Base-by-base conservation (phyloP, 2,888 invertebrate species). In the Lycaena phlaeas region DNA sequence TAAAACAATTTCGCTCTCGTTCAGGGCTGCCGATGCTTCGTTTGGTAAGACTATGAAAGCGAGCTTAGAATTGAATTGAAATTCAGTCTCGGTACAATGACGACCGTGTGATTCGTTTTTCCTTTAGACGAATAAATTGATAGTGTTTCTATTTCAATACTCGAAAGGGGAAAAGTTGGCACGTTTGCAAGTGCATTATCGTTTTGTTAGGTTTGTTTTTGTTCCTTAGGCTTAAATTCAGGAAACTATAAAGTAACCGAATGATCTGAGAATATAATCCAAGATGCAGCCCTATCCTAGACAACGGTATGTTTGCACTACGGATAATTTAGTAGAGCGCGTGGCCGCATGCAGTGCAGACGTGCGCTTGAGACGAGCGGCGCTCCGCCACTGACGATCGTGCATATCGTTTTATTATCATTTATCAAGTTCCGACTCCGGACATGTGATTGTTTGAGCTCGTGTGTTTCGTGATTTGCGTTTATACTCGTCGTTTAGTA, bases 1-100 rank as follows among this genome's bases (percentile, higher is more conserved):
- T 41, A 75, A 76, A 69, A 62, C n/a, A 74, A 78, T 78, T 81
- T 78, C 78, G 77, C 76, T 78, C 75, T 77, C 73, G 51, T 66
- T 10, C 41, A 44, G 39, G 42, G 46, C 5, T 48, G 36, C 6
- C 36, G 38, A 29, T 36, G 18, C n/a, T n/a, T n/a, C n/a, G 31
- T 36, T 7, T 9, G 2, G 10, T 0, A 22, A 34, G 11, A 22
- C 2, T 11, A n/a, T n/a, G 22, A 34, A 34, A 34, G 34, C 17
- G 18, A 7, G 7, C 12, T 10, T 3, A 18, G 6, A 30, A 17
- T 4, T 34, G 10, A 4, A 9, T 29, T 29, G 7, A 14, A n/a
- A n/a, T n/a, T n/a, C n/a, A n/a, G n/a, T n/a, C n/a, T n/a, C n/a
- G n/a, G n/a, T n/a, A n/a, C n/a, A n/a, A n/a, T n/a, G n/a, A n/a